phyloP scores from a whole-genome alignment of 1,140 invertebrate species.

The Cheumatopsyche charites region DNA sequence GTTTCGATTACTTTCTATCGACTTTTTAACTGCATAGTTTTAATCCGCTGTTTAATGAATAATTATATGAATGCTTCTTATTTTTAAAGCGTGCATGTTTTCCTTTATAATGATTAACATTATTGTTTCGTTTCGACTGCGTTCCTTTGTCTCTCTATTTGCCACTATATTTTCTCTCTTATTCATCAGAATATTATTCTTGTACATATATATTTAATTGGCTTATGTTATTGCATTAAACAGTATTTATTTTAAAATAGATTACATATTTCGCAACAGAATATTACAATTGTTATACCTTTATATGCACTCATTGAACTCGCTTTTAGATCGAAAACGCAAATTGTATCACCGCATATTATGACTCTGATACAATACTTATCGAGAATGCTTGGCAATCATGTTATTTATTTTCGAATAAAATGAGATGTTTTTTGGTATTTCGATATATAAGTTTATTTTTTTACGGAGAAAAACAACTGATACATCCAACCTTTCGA shows the following conservation, averaged over 20 bases:
- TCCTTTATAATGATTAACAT: neutral
- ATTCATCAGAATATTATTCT: constrained; percentile 10
- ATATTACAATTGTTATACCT: constrained; percentile 3
- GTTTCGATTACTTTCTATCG: no score
- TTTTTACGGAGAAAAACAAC: neutral
- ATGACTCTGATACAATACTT: neutral
- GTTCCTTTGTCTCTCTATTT: neutral
- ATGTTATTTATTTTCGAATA: neutral
- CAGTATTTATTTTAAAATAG: constrained; percentile 8
- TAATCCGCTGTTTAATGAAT: constrained; percentile 7
- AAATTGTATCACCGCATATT: constrained; percentile 2
- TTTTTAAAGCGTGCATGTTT: constrained; percentile 10
- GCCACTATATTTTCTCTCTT: neutral
- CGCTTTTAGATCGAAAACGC: constrained; percentile 26
- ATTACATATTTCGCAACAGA: no score
- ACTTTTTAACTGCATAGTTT: neutral
- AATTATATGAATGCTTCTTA: constrained; percentile 23
- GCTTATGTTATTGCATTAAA: constrained; percentile 7
- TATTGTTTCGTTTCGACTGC: neutral
- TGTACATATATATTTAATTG: constrained; percentile 11
- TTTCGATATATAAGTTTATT: neutral
- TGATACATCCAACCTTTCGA: neutral
- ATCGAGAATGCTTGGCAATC: constrained; percentile 7
- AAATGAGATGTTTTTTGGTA: no score
- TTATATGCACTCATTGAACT: constrained; percentile 38